Evolutionary conservation across 2,797 vertebrate species (phyloP), one percentile per base, ranked within the genome.

Genomic region (Sandelia bainsii): DNA sequence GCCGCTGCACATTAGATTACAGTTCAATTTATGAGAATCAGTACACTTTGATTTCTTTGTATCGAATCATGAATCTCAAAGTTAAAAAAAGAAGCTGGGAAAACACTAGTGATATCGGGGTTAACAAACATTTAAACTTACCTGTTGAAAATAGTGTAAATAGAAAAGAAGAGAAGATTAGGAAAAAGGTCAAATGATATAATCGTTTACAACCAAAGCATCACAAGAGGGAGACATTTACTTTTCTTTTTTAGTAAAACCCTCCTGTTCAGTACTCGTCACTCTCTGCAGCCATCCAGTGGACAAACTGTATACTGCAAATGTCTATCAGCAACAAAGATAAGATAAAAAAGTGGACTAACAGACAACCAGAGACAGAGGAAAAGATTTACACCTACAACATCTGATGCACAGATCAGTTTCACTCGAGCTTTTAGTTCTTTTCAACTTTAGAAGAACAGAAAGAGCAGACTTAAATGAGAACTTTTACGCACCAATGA

Each of bases 141-240:
- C 65, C 72, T 63, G 40, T 25, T 65, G 19, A 46, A 70, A 58
- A 63, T 2, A 27, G 0, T 52, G 12, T 8, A 39, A 22, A 29
- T 23, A 46, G 23, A 52, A 34, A 23, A 65, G 29, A 60, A 34
- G n/a, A 40, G 11, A 51, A 48, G 5, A 69, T 17, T 62, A 61
- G 17, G 68, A 52, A 64, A 42, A 0, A 50, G 5, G 27, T 37
- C 0, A 42, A 7, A 12, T 12, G 17, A 69, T 34, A 62, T 58
- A 52, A 40, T 7, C 22, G 16, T 11, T 20, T 19, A 4, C 19
- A 65, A 64, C n/a, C 9, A 80, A 73, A 82, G 60, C 25, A 85
- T 79, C 72, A 90, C 84, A 51, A 84, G 90, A 10, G 85, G 86
- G 91, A 74, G 86, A 81, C 87, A 87, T 53, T 50, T 52, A 22